phyloP scores from a whole-genome alignment of 2,113 vertebrate species.

The Pandion haliaetus region DNA sequence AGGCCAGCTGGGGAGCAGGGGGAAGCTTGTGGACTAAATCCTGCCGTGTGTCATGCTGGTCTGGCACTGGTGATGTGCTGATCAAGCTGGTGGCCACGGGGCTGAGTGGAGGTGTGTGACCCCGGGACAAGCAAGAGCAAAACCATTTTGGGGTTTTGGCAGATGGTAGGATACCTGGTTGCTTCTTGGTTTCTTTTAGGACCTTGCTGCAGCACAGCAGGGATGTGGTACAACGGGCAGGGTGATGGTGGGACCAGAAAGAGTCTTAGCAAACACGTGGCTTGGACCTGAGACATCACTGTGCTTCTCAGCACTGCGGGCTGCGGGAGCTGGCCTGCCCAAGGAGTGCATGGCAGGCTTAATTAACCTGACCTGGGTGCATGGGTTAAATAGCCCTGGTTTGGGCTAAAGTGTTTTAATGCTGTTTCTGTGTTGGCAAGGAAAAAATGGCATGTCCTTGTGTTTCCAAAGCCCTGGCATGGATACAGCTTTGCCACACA shows the following conservation, averaged over 20 bases:
- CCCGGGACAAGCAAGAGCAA: no score
- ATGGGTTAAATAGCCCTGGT: not conserved
- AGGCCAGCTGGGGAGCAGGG: rapidly evolving
- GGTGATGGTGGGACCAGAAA: not conserved
- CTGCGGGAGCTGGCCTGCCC: not conserved
- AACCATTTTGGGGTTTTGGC: not conserved
- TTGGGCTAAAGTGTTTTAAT: not conserved
- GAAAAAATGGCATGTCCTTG: not conserved
- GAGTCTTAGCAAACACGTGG: not conserved
- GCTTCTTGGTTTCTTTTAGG: not conserved
- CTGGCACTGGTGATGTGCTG: not conserved
- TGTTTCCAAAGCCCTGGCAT: not conserved
- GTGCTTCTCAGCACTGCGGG: rapidly evolving
- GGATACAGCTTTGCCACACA: not conserved
- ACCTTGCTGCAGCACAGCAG: not conserved
- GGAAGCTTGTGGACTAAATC: not conserved
- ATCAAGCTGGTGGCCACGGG: not conserved
- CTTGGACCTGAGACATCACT: not conserved
- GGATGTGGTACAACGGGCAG: not conserved
- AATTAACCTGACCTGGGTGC: no score
- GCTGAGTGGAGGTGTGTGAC: not conserved
- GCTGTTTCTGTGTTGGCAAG: not conserved
- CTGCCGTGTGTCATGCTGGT: rapidly evolving
- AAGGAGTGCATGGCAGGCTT: rapidly evolving
- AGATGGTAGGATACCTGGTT: rapidly evolving